A percentile compares a stretch with the other conserved stretches of the same genome.
Conservation (phyloP, 53 echinoderm and acorn worm species). For the Hippasteria phrygiana region DNA sequence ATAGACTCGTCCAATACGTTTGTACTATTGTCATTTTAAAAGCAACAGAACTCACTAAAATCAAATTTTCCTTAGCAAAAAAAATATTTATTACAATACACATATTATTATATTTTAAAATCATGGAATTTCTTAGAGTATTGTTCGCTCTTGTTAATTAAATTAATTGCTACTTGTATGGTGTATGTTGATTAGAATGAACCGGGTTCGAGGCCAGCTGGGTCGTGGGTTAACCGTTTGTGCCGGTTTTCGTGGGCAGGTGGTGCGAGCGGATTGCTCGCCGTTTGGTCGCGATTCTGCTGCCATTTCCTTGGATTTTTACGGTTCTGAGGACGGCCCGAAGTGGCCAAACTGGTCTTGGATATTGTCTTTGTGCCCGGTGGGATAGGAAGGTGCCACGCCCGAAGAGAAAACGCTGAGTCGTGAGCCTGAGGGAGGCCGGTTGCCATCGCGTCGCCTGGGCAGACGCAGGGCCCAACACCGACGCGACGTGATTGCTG, state of each 20-base stretch:
- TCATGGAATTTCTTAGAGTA: not conserved
- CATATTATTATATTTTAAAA: conserved; percentile 27
- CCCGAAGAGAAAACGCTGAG: conserved; percentile 57
- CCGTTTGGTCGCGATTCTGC: conserved; percentile 2
- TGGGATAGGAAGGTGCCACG: conserved; percentile 48
- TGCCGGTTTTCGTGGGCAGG: conserved; percentile 29
- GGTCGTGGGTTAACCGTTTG: conserved; percentile 58
- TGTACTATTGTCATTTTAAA: conserved; percentile 31
- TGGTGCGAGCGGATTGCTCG: conserved; percentile 29
- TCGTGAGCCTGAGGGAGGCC: conserved; percentile 21
- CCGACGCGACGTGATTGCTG: conserved; percentile 48
- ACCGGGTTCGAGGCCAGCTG: conserved; percentile 32
- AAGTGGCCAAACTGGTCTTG: conserved; percentile 12
- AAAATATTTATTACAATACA: conserved; percentile 11
- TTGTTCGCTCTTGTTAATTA: conserved; percentile 45
- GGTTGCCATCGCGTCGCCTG: not conserved
- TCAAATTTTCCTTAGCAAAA: not conserved
- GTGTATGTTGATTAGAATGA: conserved; percentile 34
- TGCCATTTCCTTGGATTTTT: conserved; percentile 32
- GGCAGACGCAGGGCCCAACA: conserved; percentile 34
- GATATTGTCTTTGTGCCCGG: conserved; percentile 33
- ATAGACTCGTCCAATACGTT: conserved; percentile 65
- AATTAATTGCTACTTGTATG: conserved; percentile 41
- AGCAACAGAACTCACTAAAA: not conserved
- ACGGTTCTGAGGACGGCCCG: conserved; percentile 6